Percentiles rank a stretch among this genome's conserved stretches.
Conservation (phyloP, 2,888 invertebrate species). For the Maniola hyperantus region DNA sequence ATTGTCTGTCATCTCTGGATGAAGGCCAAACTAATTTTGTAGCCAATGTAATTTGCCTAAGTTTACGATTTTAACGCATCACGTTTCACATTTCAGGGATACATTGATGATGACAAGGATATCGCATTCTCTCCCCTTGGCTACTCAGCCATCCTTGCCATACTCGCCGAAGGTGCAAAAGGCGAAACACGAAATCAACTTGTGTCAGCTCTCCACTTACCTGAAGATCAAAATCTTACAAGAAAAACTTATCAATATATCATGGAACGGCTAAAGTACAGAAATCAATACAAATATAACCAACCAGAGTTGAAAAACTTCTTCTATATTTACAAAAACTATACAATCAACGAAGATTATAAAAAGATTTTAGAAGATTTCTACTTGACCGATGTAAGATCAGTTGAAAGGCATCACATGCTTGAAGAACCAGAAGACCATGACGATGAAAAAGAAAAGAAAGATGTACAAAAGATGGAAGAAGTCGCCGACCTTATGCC, state of each 20-base stretch:
- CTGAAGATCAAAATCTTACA: conserved; percentile 71
- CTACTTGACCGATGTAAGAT: conserved; percentile 85
- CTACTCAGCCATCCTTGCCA: conserved; percentile 84
- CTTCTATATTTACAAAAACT: conserved; percentile 86
- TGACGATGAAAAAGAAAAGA: conserved; percentile 55
- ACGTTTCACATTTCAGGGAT: conserved; percentile 61
- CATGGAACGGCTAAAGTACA: conserved; percentile 77
- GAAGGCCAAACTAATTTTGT: background rate
- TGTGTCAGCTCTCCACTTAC: conserved; percentile 79
- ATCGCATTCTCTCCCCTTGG: conserved; percentile 86
- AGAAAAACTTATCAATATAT: conserved; percentile 75
- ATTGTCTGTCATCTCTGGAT: background rate
- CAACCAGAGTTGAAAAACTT: conserved; percentile 85
- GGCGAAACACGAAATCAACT: conserved; percentile 84
- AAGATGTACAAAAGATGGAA: conserved; percentile 58
- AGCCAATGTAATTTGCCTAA: background rate
- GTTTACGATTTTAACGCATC: background rate
- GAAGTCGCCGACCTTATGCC: conserved; percentile 63
- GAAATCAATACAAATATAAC: conserved; percentile 73
- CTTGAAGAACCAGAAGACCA: conserved; percentile 54
- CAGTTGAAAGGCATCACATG: conserved; percentile 70
- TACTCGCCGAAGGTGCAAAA: conserved; percentile 84
- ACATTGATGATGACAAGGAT: conserved; percentile 79
- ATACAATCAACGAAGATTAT: conserved; percentile 83
- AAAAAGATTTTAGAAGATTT: conserved; percentile 81